Evolutionary conservation across 2,888 invertebrate species (phyloP), one percentile per base, ranked within the genome.

Genomic region (Xanthia togata): DNA sequence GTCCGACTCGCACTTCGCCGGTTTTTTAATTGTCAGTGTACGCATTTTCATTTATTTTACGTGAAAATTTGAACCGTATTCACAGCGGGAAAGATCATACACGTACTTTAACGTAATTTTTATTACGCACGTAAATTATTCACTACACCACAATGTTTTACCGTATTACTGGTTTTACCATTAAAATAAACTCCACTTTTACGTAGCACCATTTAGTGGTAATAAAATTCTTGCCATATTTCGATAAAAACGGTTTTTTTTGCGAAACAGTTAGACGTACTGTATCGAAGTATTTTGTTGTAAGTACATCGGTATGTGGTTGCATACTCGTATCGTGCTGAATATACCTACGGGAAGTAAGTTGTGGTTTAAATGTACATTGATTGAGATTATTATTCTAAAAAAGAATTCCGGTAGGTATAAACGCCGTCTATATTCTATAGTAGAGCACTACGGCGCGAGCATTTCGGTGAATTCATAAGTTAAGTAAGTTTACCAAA

Each of bases 161-260:
- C 63, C 20, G 55, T 41, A 41, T 59, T 62, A 50, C 50, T 62
- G 55, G 50, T 76, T 78, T 53, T 38, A n/a, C 2, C 71, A 68
- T 60, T 79, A 53, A 73, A 73, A 69, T 55, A 12, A 65, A 63
- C 62, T 76, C 35, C 31, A 17, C 44, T 77, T 68, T 68, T 50
- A 75, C 17, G 57, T 44, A 17, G 23, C 47, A 35, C 26, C 41
- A 78, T 80, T 77, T 38, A 67, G 68, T 35, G 64, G 70, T 50
- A 23, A 31, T 83, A 78, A 83, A 71, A 78, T 20, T 26, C n/a
- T 68, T 78, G 50, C 64, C 14, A 60, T 79, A 63, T 68, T 69
- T 38, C 53, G n/a, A 82, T 64, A 60, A 64, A 62, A 64, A 35
- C 41, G 31, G 26, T 26, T 20, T 59, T 78, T 78, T 83, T 78